phyloP scores from a whole-genome alignment of 2,797 vertebrate species.

The Notamacropus eugenii region DNA sequence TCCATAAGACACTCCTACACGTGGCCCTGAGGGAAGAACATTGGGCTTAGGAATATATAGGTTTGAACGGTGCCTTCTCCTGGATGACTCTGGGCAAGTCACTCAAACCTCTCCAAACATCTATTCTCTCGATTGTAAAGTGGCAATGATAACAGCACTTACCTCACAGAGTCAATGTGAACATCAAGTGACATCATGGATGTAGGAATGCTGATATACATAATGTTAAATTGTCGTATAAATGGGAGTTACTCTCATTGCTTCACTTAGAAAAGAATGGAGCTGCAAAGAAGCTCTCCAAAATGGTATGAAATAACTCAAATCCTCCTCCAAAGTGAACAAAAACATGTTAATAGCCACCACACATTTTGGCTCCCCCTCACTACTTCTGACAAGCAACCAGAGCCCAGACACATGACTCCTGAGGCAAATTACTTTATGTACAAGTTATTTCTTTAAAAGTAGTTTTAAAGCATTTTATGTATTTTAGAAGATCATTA shows the following conservation, averaged over 20 bases:
- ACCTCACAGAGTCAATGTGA: neutral
- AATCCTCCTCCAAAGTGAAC: neutral
- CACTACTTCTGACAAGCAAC: slow-evolving; percentile 1
- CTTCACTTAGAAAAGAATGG: neutral
- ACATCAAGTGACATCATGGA: neutral
- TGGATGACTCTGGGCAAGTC: neutral
- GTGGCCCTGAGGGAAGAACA: neutral
- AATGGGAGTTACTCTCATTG: neutral
- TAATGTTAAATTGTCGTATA: neutral
- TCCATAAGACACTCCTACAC: neutral
- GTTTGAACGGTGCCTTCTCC: neutral
- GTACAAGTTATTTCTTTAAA: neutral
- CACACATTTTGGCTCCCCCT: slow-evolving; percentile 18
- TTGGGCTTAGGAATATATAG: neutral
- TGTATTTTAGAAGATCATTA: slow-evolving; percentile 1
- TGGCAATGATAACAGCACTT: neutral
- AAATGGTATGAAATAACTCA: neutral
- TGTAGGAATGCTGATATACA: neutral
- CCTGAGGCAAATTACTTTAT: slow-evolving; percentile 21
- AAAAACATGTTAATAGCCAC: neutral
- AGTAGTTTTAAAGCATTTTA: neutral
- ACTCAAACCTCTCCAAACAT: neutral
- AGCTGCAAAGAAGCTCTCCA: neutral
- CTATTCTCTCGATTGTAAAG: neutral
- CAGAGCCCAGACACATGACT: neutral